Base-by-base conservation (phyloP, 2,888 invertebrate species). In the Cyaniris semiargus region DNA sequence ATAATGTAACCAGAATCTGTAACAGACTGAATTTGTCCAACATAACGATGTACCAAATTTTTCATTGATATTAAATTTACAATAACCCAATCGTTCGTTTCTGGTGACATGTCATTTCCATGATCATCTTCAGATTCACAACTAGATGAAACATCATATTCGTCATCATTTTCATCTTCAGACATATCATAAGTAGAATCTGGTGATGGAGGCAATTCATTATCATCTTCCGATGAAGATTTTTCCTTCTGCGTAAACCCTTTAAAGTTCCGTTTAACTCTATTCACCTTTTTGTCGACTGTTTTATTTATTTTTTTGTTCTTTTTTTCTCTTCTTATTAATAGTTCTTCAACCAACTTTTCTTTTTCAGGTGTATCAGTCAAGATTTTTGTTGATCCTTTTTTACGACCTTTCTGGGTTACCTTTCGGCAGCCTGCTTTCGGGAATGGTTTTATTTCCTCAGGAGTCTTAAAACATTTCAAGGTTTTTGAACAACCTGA, bases 291-390 rank as follows among this genome's bases (percentile, higher is more conserved):
- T 44, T 44, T 44, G 10, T 44, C 38, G 38, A 44, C 38, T 74
- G 70, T 76, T 79, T 79, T 78, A 60, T 38, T 34, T 75, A 66
- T 76, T 27, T 75, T 75, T 56, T 31, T 71, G 72, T 77, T 70
- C 76, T 78, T 79, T 72, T 79, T 77, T 70, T 78, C 58, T 77
- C 78, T 74, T 34, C 76, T 76, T 66, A 75, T 74, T 31, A 27
- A n/a, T 70, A 60, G 70, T 56, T 79, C 79, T 15, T 76, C 31
- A 18, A 74, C 78, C 18, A 78, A 60, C 44, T 34, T 60, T 18
- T 44, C 18, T 76, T 78, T 82, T 80, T 82, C 82, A 1, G 82
- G 82, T 72, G 80, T 82, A 72, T 82, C 82, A 21, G 82, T 83
- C 53, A 83, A 71, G 76, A 82, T 81, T 76, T 74, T 81, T 27